A percentile compares a stretch with the other conserved stretches of the same genome.
phyloP scores from a whole-genome alignment of 2,888 invertebrate genomes.

The Eurytoma adleriae region DNA sequence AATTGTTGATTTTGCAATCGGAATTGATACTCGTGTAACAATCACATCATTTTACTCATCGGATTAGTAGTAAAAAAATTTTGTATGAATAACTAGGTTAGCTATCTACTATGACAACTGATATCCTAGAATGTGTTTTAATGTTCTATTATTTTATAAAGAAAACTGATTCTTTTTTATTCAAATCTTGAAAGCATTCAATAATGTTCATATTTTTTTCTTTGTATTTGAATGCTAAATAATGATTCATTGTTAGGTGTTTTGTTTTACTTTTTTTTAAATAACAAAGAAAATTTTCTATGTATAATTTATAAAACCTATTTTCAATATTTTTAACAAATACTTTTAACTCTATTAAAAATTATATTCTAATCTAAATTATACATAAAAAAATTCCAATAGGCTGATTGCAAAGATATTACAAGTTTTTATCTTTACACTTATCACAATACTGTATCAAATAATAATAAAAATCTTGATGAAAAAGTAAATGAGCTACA shows the following conservation, averaged over 20 bases:
- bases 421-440: conserved; percentile 36
- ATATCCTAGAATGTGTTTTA: conserved; percentile 34
- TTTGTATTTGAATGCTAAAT: too few species aligned
- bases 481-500: conserved; percentile 12
- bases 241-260: too few species aligned
- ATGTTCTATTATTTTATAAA: conserved; percentile 45
- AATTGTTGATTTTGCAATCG: conserved; percentile 26
- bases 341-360: too few species aligned
- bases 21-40: conserved; percentile 32
- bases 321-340: too few species aligned
- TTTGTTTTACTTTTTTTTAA: too few species aligned
- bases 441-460: conserved; percentile 32
- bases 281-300: too few species aligned
- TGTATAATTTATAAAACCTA: too few species aligned
- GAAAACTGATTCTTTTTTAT: conserved; percentile 1
- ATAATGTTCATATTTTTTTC: not conserved
- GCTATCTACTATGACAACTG: conserved; percentile 3
- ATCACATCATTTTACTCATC: conserved; percentile 13
- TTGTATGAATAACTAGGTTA: conserved; percentile 14
- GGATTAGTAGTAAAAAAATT: not conserved
- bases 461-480: conserved; percentile 32
- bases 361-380: too few species aligned
- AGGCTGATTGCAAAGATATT: conserved; percentile 20
- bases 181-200: not conserved
- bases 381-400: not conserved